A percentile compares a stretch with the other conserved stretches of the same genome.
These are phyloP conservation scores for Alentia gelatinosa DNA, from an alignment of 2,888 invertebrate species.

Conservation along the genomic window DNA sequence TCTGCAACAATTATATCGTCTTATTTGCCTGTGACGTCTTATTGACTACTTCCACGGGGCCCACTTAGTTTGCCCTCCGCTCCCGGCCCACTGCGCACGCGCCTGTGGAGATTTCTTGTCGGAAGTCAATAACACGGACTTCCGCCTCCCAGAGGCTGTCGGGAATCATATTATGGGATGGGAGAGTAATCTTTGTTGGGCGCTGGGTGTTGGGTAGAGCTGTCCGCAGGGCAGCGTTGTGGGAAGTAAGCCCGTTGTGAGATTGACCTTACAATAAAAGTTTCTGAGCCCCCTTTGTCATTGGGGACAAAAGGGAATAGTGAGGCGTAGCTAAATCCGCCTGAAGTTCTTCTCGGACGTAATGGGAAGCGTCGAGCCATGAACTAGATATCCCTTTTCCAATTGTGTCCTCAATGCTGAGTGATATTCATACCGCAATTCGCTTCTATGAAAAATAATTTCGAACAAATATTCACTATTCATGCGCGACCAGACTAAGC, in stretches of 20 bases:
- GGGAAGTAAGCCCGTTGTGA: neutral
- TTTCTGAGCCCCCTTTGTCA: no score
- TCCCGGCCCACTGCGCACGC: neutral
- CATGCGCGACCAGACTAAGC: no score
- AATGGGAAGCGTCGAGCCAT: no score
- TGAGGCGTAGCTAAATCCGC: no score
- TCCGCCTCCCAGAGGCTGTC: neutral
- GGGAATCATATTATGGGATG: slow-evolving; percentile 1
- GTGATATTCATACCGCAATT: no score
- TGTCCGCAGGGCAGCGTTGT: neutral
- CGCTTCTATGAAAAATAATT: no score
- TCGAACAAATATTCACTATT: no score
- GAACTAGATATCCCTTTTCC: no score
- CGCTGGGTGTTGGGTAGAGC: neutral
- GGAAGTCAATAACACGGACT: neutral
- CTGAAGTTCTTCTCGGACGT: no score
- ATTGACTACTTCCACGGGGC: neutral
- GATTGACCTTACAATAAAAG: neutral
- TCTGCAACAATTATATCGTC: slow-evolving; percentile 7
- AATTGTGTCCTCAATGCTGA: no score
- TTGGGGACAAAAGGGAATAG: no score
- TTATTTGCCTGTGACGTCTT: slow-evolving; percentile 17
- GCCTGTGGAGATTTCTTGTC: neutral
- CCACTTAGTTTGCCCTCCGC: neutral
- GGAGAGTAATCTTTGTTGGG: neutral